Evolutionary conservation across 2,113 vertebrate species (phyloP).

Genomic region (Anguilla japonica): DNA sequence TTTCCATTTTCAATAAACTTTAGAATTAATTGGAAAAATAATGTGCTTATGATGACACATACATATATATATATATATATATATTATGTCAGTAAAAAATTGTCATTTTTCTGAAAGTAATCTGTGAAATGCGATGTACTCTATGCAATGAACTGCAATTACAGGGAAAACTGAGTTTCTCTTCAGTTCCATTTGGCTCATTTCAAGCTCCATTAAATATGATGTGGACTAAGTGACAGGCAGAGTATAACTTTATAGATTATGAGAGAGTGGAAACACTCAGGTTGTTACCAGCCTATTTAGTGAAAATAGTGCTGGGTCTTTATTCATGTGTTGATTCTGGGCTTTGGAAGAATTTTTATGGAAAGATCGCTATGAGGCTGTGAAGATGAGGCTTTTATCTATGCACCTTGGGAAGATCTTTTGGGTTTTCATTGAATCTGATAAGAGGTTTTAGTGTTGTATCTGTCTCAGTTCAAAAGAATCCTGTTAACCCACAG

Average conservation of each 20-base stretch:
- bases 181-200: neutral
- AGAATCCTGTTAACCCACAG: neutral
- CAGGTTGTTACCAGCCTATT: neutral
- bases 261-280: neutral
- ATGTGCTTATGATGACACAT: no score
- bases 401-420: neutral
- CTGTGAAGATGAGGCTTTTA: constrained; percentile 1
- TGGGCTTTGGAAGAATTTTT: neutral
- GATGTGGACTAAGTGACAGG: neutral
- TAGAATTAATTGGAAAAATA: no score
- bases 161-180: neutral
- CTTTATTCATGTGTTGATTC: constrained; percentile 7
- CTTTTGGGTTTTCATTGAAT: neutral
- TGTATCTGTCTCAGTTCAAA: neutral
- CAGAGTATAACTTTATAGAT: neutral
- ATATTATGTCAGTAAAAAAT: no score
- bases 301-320: constrained; percentile 3
- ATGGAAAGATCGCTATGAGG: constrained; percentile 7
- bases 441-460: constrained; percentile 6
- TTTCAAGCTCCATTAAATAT: neutral
- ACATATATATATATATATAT: no score
- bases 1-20: no score
- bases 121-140: neutral
- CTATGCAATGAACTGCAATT: neutral
- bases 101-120: no score